A percentile compares a stretch with the other conserved stretches of the same genome.
phyloP scores from a whole-genome alignment of 2,888 invertebrate species.

The Enchytraeus crypticus region DNA sequence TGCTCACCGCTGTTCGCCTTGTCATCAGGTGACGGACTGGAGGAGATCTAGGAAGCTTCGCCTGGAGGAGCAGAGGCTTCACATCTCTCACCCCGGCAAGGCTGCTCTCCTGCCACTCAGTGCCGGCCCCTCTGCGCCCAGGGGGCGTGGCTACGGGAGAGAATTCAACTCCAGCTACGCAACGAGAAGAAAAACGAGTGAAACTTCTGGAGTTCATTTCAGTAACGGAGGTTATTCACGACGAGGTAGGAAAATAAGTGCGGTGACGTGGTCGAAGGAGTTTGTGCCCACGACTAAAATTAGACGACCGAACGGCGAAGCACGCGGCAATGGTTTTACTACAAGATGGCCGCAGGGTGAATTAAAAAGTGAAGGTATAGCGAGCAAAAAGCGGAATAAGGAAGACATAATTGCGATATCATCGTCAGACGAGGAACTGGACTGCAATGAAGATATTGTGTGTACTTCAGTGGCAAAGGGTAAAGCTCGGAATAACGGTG shows the following conservation, averaged over 20 bases:
- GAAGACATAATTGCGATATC: background rate
- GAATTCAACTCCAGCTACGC: background rate
- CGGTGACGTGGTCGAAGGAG: no score
- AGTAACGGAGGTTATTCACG: no score
- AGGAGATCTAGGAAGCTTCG: background rate
- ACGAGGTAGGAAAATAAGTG: no score
- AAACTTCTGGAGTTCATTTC: no score
- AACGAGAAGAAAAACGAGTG: no score
- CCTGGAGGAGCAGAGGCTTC: background rate
- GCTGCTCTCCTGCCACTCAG: background rate
- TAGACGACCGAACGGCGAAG: no score
- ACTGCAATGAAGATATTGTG: background rate
- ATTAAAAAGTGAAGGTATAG: background rate
- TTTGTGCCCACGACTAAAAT: no score
- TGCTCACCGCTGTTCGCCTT: background rate
- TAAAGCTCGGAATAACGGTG: background rate
- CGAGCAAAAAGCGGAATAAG: background rate
- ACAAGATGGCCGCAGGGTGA: background rate
- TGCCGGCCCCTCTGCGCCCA: background rate
- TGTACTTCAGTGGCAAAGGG: background rate
- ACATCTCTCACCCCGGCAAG: background rate
- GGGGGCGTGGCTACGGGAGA: background rate
- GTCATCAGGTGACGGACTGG: background rate
- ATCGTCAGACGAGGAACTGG: background rate
- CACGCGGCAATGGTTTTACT: background rate